phyloP scores from a whole-genome alignment of 1,140 invertebrate genomes.

The Drosophila asahinai region DNA sequence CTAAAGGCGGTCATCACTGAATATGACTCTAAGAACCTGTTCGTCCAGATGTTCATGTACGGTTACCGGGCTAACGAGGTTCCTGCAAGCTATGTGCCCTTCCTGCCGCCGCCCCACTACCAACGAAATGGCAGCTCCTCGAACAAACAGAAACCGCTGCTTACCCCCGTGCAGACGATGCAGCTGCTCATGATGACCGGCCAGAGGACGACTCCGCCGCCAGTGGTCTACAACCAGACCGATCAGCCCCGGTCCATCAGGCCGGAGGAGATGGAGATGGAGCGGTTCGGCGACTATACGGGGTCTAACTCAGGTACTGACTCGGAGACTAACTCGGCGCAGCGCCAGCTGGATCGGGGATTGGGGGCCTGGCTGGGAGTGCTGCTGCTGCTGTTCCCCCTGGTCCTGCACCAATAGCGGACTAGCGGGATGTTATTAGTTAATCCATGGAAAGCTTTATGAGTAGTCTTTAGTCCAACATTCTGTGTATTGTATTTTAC shows the following conservation, averaged over 20 bases:
- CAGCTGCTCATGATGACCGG: constrained; percentile 53
- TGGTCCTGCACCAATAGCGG: constrained; percentile 19
- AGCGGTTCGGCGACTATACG: constrained; percentile 1
- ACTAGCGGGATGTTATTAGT: constrained; percentile 35
- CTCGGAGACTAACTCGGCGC: constrained; percentile 31
- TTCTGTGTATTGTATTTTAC: constrained; percentile 69
- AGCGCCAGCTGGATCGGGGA: constrained; percentile 13
- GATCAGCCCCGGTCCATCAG: constrained; percentile 19
- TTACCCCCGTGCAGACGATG: constrained; percentile 52
- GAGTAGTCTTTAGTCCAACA: constrained; percentile 65
- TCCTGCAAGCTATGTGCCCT: constrained; percentile 58
- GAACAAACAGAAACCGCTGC: neutral
- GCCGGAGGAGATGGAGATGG: constrained; percentile 55
- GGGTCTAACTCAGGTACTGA: constrained; percentile 20
- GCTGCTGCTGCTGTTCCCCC: constrained; percentile 20
- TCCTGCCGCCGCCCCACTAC: constrained; percentile 44
- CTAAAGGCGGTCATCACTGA: constrained; percentile 70
- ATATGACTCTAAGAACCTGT: constrained; percentile 50
- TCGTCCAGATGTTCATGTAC: constrained; percentile 75
- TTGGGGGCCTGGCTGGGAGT: constrained; percentile 48
- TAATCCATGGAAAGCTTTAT: constrained; percentile 70
- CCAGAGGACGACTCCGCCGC: constrained; percentile 24
- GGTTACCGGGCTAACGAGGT: constrained; percentile 48
- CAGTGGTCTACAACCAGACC: neutral
- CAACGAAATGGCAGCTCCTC: neutral